A percentile compares a stretch with the other conserved stretches of the same genome.
phyloP scores from a whole-genome alignment of 2,113 vertebrate species.

The Cyprinodon brontotheroides region DNA sequence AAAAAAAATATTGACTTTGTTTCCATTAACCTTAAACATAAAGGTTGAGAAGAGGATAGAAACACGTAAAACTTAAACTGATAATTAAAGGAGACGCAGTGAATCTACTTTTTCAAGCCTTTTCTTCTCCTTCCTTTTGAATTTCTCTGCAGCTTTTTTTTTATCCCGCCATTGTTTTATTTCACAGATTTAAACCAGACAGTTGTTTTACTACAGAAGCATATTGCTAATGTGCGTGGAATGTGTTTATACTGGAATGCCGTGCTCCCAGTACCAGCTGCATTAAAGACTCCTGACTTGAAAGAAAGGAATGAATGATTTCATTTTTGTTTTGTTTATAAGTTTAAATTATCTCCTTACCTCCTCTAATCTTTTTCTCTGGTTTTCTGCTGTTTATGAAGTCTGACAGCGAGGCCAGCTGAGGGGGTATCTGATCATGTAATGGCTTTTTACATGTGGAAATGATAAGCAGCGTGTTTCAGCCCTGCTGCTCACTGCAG shows the following conservation, averaged over 20 bases:
- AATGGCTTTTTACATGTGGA: not conserved
- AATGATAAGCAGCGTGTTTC: not conserved
- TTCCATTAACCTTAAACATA: not conserved
- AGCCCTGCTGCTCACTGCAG: not conserved
- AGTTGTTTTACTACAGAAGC: not conserved
- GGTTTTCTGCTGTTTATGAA: not conserved
- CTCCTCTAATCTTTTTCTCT: not conserved
- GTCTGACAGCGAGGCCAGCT: not conserved
- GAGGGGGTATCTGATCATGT: not conserved
- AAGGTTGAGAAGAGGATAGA: not conserved
- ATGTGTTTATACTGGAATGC: constrained; percentile 5
- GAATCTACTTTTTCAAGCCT: constrained; percentile 3
- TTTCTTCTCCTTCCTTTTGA: not conserved
- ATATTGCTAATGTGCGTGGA: not conserved
- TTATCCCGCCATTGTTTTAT: not conserved
- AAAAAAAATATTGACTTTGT: not conserved
- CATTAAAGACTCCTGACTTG: not conserved
- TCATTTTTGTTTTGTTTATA: not conserved
- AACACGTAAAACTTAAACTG: not conserved
- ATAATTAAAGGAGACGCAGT: not conserved
- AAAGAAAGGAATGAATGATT: not conserved
- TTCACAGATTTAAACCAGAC: constrained; percentile 6
- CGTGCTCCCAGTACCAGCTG: not conserved
- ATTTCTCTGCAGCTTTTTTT: not conserved
- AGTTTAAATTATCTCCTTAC: not conserved